Base-by-base conservation (phyloP, 37 sponge, comb jelly and placozoan species). In the Agelas oroides region DNA sequence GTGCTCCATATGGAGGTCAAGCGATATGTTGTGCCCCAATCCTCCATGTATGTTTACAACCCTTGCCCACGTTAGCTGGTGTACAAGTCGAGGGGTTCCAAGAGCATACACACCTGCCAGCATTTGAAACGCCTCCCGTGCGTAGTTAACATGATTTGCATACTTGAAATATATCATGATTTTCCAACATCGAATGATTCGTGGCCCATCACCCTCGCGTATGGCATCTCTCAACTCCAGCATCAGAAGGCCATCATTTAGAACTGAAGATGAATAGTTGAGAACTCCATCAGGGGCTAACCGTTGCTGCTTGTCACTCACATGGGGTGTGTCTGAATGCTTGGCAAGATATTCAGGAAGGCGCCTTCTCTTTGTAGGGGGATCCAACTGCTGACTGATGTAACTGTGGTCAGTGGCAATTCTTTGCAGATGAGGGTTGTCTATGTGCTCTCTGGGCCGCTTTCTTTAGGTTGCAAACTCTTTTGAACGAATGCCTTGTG, bases 111-210 rank as follows among this genome's bases (percentile, higher is more conserved):
- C 57, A n/a, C 28, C 39, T 16, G 70, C 74, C 17, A 68, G 57
- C 17, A 80, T 65, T 23, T 56, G 38, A 53, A 81, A 52, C 30
- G 82, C 76, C 56, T 87, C 82, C 35, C 20, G 23, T n/a, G 61
- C 69, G 71, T 87, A 87, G 52, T 75, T 80, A 27, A 40, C 23
- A 39, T 87, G 81, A 13, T 58, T 39, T 61, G 82, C 74, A 80
- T 52, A 18, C 28, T 36, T 40, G 33, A 67, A 87, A 25, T 81
- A 81, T 12, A 81, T 55, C 82, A 81, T 81, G 30, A 59, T 32
- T 73, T 87, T 87, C 87, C 88, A 87, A 53, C 88, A 87, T 35
- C 87, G 37, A 14, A 79, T 35, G 71, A 79, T 62, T 18, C 65
- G 65, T 54, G 54, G 34, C 16, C 81, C 82, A 75, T 87, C 88